Conservation (phyloP, 2,113 vertebrate species). For the Callipepla squamata region DNA sequence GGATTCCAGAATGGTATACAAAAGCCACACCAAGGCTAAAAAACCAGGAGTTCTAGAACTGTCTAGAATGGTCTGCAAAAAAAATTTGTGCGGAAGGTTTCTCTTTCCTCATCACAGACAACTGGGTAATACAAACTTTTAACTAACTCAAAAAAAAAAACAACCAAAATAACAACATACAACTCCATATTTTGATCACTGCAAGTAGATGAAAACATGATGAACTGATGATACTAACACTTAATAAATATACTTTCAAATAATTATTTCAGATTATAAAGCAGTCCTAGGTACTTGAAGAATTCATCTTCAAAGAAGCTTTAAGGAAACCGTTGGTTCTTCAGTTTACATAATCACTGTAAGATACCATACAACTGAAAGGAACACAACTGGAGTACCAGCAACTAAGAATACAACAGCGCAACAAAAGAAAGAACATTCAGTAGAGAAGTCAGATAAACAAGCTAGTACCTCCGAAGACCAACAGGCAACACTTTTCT, state of each 20-base stretch:
- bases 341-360: neutral
- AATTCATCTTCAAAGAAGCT: neutral
- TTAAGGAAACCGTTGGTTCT: neutral
- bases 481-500: neutral
- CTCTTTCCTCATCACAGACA: neutral
- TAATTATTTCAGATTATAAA: neutral
- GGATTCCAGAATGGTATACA: neutral
- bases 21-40: neutral
- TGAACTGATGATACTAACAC: neutral
- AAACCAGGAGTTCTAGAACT: neutral
- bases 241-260: neutral
- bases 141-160: neutral
- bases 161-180: neutral
- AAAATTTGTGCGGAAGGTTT: neutral
- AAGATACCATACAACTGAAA: neutral
- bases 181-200: neutral
- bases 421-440: neutral
- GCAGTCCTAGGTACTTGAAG: neutral
- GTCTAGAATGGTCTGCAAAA: neutral
- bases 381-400: neutral
- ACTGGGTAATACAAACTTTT: accelerated
- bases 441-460: neutral
- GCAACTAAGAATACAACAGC: neutral
- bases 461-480: neutral
- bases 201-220: neutral